A percentile compares a stretch with the other conserved stretches of the same genome.
Conservation (phyloP, 1,140 invertebrate genomes). For the Bombyx mandarina region DNA sequence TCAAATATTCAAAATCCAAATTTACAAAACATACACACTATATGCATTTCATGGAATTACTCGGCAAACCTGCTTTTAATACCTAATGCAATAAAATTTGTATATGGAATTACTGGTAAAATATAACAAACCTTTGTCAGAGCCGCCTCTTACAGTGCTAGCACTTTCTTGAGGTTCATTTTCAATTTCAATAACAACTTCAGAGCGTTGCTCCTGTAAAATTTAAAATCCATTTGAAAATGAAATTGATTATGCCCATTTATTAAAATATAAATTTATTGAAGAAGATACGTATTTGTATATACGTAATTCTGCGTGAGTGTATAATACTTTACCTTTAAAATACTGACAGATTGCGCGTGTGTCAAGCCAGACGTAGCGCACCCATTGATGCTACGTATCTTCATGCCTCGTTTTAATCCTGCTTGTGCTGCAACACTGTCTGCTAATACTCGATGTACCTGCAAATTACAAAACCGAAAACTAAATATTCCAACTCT, state of each 20-base stretch:
- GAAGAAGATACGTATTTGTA: no score
- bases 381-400: slow-evolving; percentile 91
- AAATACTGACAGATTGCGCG: slow-evolving; percentile 84
- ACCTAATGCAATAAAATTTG: not conserved
- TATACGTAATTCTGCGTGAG: no score
- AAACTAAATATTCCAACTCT: slow-evolving; percentile 7
- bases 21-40: no score
- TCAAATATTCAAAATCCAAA: no score
- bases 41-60: not conserved
- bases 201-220: slow-evolving; percentile 56
- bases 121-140: slow-evolving; percentile 46
- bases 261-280: no score
- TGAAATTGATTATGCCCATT: no score
- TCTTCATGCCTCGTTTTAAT: slow-evolving; percentile 88
- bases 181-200: slow-evolving; percentile 60
- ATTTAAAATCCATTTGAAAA: slow-evolving; percentile 1
- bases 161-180: slow-evolving; percentile 38
- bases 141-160: slow-evolving; percentile 39
- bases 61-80: not conserved
- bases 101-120: not conserved
- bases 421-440: slow-evolving; percentile 90
- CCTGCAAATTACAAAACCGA: slow-evolving; percentile 67
- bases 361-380: slow-evolving; percentile 86
- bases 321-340: slow-evolving; percentile 76
- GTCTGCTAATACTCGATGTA: slow-evolving; percentile 88